These are phyloP conservation scores for Lacerta bilineata DNA, from an alignment of 2,797 vertebrate species.

Conservation along the genomic window DNA sequence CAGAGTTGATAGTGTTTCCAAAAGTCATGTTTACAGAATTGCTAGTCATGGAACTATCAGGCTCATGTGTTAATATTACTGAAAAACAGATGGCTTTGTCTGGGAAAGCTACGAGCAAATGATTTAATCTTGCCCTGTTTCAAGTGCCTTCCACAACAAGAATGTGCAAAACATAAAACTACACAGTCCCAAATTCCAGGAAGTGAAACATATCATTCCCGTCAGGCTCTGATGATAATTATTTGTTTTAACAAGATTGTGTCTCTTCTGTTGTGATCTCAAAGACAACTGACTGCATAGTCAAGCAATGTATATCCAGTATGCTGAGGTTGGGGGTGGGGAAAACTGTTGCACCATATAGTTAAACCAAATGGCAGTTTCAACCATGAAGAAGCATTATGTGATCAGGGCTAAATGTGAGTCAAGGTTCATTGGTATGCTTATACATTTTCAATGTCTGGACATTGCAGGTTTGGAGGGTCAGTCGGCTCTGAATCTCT, in stretches of 20 bases:
- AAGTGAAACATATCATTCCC: slow-evolving; percentile 56
- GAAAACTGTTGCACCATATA: background rate
- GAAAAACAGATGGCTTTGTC: slow-evolving; percentile 10
- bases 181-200: slow-evolving; percentile 55
- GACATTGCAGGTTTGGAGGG: background rate
- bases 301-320: background rate
- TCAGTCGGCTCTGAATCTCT: too few relatives aligned
- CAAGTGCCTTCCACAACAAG: slow-evolving; percentile 45
- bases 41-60: background rate
- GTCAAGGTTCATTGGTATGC: too few relatives aligned
- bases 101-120: slow-evolving; percentile 12
- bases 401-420: background rate
- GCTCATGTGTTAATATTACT: background rate
- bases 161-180: slow-evolving; percentile 56
- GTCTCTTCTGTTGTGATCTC: slow-evolving; percentile 57
- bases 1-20: background rate
- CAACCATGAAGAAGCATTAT: background rate
- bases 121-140: slow-evolving; percentile 53
- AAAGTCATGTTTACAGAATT: slow-evolving; percentile 33
- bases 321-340: background rate
- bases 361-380: background rate
- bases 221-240: slow-evolving; percentile 45
- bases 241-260: slow-evolving; percentile 69
- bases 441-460: background rate
- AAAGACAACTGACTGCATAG: background rate